Conservation (phyloP, 2,797 vertebrate genomes). For the Taenioides sp. region DNA sequence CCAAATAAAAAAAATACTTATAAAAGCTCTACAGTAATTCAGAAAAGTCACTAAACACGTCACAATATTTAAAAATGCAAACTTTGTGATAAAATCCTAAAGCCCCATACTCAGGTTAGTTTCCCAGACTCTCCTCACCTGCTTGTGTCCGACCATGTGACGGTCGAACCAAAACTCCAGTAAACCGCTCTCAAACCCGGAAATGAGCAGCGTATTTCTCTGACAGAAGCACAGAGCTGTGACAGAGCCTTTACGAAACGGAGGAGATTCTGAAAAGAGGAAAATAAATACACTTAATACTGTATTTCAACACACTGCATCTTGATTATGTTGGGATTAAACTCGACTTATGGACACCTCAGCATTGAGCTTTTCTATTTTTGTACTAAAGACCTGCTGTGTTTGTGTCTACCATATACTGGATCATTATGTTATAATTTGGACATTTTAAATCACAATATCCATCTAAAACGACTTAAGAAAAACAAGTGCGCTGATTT, state of each 20-base stretch:
- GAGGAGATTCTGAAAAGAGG: conserved; percentile 34
- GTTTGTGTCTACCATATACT: too few relatives aligned
- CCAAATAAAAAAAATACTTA: not conserved
- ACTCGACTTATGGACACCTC: too few relatives aligned
- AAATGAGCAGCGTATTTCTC: conserved; percentile 59
- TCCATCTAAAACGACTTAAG: too few relatives aligned
- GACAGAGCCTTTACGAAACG: conserved; percentile 40
- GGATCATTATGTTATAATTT: too few relatives aligned
- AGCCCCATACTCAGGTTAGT: too few relatives aligned
- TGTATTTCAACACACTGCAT: too few relatives aligned
- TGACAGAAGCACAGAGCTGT: conserved; percentile 75
- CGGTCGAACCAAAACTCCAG: conserved; percentile 76
- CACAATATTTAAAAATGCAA: not conserved
- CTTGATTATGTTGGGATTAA: too few relatives aligned
- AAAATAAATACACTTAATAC: not conserved
- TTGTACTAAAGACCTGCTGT: too few relatives aligned
- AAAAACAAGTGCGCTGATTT: too few relatives aligned
- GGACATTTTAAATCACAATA: too few relatives aligned
- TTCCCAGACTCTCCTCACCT: conserved; percentile 42
- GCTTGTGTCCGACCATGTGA: conserved; percentile 49
- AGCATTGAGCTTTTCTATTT: too few relatives aligned
- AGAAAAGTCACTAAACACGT: not conserved
- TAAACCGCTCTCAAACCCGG: conserved; percentile 76
- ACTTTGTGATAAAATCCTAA: too few relatives aligned
- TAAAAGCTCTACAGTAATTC: not conserved